Base-by-base conservation (phyloP, 2,888 invertebrate species). In the Nesidiocoris tenuis region DNA sequence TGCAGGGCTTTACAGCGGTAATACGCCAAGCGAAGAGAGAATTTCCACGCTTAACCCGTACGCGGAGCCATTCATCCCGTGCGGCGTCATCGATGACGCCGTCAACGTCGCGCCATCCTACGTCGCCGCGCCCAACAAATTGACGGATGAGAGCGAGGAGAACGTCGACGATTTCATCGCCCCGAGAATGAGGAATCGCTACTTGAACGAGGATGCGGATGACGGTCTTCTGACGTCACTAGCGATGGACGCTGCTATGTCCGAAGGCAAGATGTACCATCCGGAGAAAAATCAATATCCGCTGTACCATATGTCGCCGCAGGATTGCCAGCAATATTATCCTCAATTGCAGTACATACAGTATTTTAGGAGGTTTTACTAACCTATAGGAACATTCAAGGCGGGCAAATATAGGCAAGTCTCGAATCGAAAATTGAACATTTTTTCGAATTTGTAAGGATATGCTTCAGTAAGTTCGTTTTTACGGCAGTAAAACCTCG, bases 331-430 rank as follows among this genome's bases (percentile, higher is more conserved):
- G 61, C 72, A 72, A 12, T 72, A 72, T 21, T 72, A 72, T 19
- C 72, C 72, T 21, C 72, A 72, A 24, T 18, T 61, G 39, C 61
- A 72, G 72, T 72, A 72, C 72, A 72, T 72, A 39, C 72, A 72
- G 39, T 72, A 72, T 61, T 72, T 72, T 61, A 61, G 72, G 21
- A 61, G 72, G 54, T 72, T 61, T 54, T 63, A 72, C 63, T 72
- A 55, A 67, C n/a, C n/a, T n/a, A n/a, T 18, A 59, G 7, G 2
- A 5, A 3, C 3, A 59, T 39, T 12, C 12, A 7, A 39, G 39
- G 39, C 12, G 12, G 39, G 39, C 39, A 39, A 39, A 39, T 39
- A 39, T 39, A 39, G 12, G 39, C 39, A 39, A 39, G 3, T 3
- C 39, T 12, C 12, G 5, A 39, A 39, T 39, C 39, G 39, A n/a